Percentiles rank a stretch among this genome's conserved stretches.
Conservation (phyloP, 37 sponge, comb jelly and placozoan genomes). For the Geodia barretti region DNA sequence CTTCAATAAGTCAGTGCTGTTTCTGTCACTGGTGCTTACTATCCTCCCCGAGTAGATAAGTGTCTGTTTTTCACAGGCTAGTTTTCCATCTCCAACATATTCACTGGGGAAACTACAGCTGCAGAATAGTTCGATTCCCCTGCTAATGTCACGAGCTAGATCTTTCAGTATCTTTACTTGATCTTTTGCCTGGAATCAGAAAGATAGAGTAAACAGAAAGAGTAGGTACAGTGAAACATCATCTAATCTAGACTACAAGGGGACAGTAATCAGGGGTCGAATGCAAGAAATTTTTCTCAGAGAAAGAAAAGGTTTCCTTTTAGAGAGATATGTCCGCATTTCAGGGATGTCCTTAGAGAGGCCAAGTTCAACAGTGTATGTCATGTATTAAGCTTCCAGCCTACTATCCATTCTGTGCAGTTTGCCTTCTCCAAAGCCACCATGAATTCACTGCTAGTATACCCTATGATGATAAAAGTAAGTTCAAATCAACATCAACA, state of each 20-base stretch:
- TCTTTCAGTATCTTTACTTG: neutral
- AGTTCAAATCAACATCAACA: neutral
- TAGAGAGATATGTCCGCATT: too few species aligned
- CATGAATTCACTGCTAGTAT: neutral
- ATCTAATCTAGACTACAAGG: too few species aligned
- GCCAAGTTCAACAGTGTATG: too few species aligned
- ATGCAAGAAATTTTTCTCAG: too few species aligned
- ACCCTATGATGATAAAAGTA: neutral
- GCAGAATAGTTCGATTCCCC: neutral
- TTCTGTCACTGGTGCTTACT: neutral
- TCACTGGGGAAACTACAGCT: neutral
- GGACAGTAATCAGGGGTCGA: too few species aligned
- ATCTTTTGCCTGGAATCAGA: neutral
- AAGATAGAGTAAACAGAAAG: too few species aligned
- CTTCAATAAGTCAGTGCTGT: neutral
- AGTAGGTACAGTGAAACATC: too few species aligned
- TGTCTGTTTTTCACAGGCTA: neutral
- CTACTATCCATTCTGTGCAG: neutral
- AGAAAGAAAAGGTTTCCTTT: too few species aligned
- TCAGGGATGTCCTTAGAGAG: too few species aligned
- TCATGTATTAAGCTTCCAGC: too few species aligned
- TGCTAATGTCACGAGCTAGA: neutral
- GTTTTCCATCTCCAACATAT: neutral
- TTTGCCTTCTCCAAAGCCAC: neutral
- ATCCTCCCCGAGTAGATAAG: neutral